Evolutionary conservation across 2,797 vertebrate genomes (phyloP).

Genomic region (Adelosebastes latens): DNA sequence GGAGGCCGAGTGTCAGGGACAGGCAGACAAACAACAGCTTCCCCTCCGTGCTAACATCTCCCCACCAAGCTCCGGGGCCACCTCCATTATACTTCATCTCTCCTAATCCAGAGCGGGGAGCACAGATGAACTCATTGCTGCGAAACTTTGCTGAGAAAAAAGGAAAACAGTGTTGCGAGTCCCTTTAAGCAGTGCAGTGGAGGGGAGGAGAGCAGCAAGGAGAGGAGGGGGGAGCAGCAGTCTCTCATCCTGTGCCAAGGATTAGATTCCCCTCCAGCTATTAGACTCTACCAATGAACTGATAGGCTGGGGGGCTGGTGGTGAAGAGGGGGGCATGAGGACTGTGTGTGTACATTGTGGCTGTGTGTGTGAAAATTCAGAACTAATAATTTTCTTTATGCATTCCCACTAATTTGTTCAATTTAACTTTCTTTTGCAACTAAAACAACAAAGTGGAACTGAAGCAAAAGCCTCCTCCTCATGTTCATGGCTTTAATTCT

Average conservation of each 20-base stretch:
- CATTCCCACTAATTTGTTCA: slow-evolving; percentile 36
- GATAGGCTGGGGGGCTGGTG: slow-evolving; percentile 58
- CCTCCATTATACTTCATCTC: slow-evolving; percentile 78
- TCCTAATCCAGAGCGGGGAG: slow-evolving; percentile 76
- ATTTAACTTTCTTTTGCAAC: slow-evolving; percentile 47
- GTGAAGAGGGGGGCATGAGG: slow-evolving; percentile 47
- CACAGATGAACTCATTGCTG: slow-evolving; percentile 80
- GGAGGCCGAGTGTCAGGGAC: slow-evolving; percentile 77
- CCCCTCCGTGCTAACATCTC: slow-evolving; percentile 74
- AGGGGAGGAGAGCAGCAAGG: slow-evolving; percentile 53
- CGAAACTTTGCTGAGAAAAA: slow-evolving; percentile 63
- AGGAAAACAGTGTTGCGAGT: slow-evolving; percentile 61
- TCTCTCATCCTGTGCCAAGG: slow-evolving; percentile 85
- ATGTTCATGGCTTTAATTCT: slow-evolving; percentile 65
- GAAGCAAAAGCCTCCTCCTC: neutral
- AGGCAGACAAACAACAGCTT: slow-evolving; percentile 75
- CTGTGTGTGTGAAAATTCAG: slow-evolving; percentile 32
- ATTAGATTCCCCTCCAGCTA: slow-evolving; percentile 84
- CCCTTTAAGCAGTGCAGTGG: slow-evolving; percentile 61
- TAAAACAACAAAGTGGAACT: slow-evolving; percentile 50
- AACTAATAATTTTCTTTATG: slow-evolving; percentile 33
- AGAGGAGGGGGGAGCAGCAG: slow-evolving; percentile 58
- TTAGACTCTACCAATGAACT: slow-evolving; percentile 83
- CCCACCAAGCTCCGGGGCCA: slow-evolving; percentile 74
- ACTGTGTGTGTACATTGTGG: neutral